A percentile compares a stretch with the other conserved stretches of the same genome.
Conservation (phyloP, 2,797 vertebrate genomes). For the Tarsius wallacei region DNA sequence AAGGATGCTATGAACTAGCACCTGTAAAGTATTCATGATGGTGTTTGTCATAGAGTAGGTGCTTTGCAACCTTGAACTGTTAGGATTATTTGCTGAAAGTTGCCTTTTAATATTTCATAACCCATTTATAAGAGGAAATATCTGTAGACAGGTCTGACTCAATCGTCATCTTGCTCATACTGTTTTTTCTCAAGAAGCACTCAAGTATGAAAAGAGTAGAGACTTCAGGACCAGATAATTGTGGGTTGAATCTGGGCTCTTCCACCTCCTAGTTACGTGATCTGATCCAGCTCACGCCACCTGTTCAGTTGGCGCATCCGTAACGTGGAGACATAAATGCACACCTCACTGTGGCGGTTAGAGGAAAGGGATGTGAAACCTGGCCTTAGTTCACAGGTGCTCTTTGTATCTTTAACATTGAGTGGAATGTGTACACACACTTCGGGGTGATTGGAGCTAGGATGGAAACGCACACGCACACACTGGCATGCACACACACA, state of each 20-base stretch:
- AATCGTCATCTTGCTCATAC: not conserved
- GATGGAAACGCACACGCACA: not conserved
- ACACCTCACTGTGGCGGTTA: not conserved
- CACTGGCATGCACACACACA: too few species aligned
- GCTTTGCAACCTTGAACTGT: not conserved
- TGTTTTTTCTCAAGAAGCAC: not conserved
- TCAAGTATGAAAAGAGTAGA: not conserved
- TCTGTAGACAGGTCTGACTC: not conserved
- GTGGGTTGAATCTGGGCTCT: not conserved
- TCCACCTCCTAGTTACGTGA: not conserved
- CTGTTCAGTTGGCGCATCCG: not conserved
- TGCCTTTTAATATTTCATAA: slow-evolving; percentile 12
- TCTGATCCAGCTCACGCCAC: not conserved
- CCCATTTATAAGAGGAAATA: not conserved
- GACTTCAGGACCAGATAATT: not conserved
- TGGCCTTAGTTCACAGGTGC: not conserved
- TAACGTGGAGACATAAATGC: not conserved
- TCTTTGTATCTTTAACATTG: not conserved
- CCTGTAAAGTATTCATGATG: not conserved
- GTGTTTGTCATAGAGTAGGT: not conserved
- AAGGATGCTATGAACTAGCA: not conserved
- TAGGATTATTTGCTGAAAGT: not conserved
- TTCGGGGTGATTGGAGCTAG: not conserved
- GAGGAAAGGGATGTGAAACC: not conserved
- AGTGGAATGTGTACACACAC: not conserved